Base-by-base conservation (phyloP, 1,140 invertebrate genomes). In the Himalopsyche phryganea region DNA sequence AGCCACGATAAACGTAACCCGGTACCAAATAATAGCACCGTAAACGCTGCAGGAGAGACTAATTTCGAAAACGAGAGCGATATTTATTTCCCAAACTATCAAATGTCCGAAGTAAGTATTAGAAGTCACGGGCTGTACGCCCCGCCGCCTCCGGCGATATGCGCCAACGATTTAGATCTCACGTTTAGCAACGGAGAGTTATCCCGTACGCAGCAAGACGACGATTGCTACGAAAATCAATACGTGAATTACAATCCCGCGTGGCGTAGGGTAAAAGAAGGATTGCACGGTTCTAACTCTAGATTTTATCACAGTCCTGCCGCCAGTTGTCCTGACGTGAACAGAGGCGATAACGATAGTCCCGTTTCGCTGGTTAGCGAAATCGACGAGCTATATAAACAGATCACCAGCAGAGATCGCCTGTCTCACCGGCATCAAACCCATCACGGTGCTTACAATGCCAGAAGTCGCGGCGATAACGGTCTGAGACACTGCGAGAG, bases 81-180 rank as follows among this genome's bases (percentile, higher is more conserved):
- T 67, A 78, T 82, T 4, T 78, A 78, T 49, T 78, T 74, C 38
- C 75, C 76, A 2, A 82, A 83, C 60, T 83, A 83, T 61, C 81
- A 83, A 69, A 78, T 82, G 71, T 83, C 81, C 1, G 81, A 83
- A 74, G 78, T 83, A 0, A 82, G 81, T 63, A 82, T 83, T 60
- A 71, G 81, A 28, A 82, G 81, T 58, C 81, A 83, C 55, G 80
- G 80, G 0, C 57, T 82, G 19, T 83, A 83, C 66, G 80, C 80
- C 0, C 81, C 81, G 6, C 81, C 81, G 23, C 76, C 80, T 1
- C 72, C 75, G 0, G 75, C 74, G 1, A 74, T 78, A 69, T 76
- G 80, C 69, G 72, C 77, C 41, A 73, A 79, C 67, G 73, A 80
- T 61, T 54, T 68, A 58, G 11, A 49, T 35, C 71, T 76, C 19